Evolutionary conservation across 2,888 invertebrate species (phyloP), one percentile per base, ranked within the genome.

Genomic region (Epiblema foenella): DNA sequence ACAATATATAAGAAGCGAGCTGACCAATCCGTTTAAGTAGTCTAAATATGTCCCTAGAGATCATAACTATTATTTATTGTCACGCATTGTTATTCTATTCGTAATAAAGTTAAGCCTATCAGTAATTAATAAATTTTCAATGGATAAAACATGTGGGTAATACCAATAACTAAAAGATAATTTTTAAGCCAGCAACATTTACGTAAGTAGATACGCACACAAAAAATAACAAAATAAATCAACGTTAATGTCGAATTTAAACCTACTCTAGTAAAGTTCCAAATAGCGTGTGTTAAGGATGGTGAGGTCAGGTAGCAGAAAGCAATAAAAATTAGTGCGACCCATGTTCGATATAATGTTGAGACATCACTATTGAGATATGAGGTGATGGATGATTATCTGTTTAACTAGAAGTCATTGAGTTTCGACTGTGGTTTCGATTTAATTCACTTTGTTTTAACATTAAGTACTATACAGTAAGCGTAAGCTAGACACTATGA

Each of bases 281-380:
- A 63, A 18, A 29, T 69, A 33, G 39, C 2, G 46, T 62, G 67
- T 42, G 75, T 75, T 46, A 74, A 74, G 74, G 77, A 76, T 72
- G 75, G 73, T 68, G 68, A 64, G 68, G 75, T 76, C 81, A 81
- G 80, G 78, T 79, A 80, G 81, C 76, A 59, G 66, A 58, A 67
- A 69, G 78, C 73, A 73, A 78, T 81, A 79, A 81, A 80, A 81
- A 80, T 79, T 81, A 73, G 81, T 77, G 42, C 66, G 74, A 74
- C 72, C 77, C 75, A 67, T 51, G 64, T 52, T 51, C 66, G 74
- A 58, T 69, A 68, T 65, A 74, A 72, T 66, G 2, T 29, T 51
- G 9, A 56, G 17, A 52, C 15, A 62, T 60, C 24, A 10, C 10
- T 69, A 73, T 59, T 66, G 46, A 42, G 29, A 5, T 29, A 2